Percentiles rank a stretch among this genome's conserved stretches.
Conservation (phyloP, 2,797 vertebrate genomes). For the Hoplostethus mediterraneus region DNA sequence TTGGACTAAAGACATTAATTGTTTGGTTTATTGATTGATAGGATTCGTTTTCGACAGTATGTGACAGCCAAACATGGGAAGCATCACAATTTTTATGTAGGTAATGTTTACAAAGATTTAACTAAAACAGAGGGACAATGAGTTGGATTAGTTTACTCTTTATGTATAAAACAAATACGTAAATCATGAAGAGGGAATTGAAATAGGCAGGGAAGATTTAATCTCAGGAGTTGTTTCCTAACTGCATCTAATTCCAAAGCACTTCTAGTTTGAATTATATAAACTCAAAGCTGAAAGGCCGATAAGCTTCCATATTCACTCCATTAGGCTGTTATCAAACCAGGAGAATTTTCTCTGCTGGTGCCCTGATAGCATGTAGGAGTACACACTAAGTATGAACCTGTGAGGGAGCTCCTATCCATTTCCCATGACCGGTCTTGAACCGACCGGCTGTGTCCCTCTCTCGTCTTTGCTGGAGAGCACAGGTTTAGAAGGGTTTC, state of each 20-base stretch:
- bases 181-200: background rate
- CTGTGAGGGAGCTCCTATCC: background rate
- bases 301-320: constrained; percentile 61
- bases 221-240: constrained; percentile 36
- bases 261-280: constrained; percentile 57
- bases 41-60: no score
- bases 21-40: no score
- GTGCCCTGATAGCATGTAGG: constrained; percentile 31
- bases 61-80: no score
- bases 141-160: no score
- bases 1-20: background rate
- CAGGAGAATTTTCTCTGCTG: constrained; percentile 49
- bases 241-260: constrained; percentile 42
- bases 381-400: constrained; percentile 41
- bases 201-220: constrained; percentile 15
- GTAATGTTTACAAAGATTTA: no score
- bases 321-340: constrained; percentile 70
- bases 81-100: no score
- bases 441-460: background rate
- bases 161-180: background rate
- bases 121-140: no score
- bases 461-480: constrained; percentile 1
- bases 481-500: constrained; percentile 1
- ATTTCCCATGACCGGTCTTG: constrained; percentile 12
- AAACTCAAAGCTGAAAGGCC: constrained; percentile 52